A percentile compares a stretch with the other conserved stretches of the same genome.
phyloP scores from a whole-genome alignment of 2,113 vertebrate species.

The Zingel zingel region DNA sequence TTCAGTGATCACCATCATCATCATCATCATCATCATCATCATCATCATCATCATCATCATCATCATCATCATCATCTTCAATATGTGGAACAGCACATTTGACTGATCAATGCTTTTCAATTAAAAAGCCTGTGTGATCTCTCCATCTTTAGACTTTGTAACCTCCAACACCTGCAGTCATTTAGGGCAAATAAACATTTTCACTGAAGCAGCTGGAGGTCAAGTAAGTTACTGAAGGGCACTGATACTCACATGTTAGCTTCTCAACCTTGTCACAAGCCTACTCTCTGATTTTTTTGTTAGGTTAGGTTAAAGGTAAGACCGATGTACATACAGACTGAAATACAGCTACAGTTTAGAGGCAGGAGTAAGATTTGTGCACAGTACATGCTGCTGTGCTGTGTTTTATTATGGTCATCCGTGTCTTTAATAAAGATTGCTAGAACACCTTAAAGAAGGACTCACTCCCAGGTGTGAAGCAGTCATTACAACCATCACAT shows the following conservation, averaged over 20 bases:
- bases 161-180: neutral
- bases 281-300: neutral
- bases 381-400: neutral
- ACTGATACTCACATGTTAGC: neutral
- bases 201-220: neutral
- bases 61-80: neutral
- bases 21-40: conserved; percentile 28
- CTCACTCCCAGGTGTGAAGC: neutral
- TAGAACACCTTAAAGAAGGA: neutral
- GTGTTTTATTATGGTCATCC: neutral
- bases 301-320: neutral
- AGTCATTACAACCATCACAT: conserved; percentile 9
- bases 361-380: neutral
- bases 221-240: neutral
- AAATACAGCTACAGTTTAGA: neutral
- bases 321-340: too few species aligned
- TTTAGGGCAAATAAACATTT: neutral
- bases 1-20: neutral
- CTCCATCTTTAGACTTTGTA: neutral
- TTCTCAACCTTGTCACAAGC: neutral
- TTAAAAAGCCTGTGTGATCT: neutral
- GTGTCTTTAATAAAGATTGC: neutral
- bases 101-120: neutral
- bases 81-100: neutral
- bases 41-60: conserved; percentile 1